These are phyloP conservation scores for Drosophila lini DNA, from an alignment of 1,140 invertebrate species.

Conservation along the genomic window DNA sequence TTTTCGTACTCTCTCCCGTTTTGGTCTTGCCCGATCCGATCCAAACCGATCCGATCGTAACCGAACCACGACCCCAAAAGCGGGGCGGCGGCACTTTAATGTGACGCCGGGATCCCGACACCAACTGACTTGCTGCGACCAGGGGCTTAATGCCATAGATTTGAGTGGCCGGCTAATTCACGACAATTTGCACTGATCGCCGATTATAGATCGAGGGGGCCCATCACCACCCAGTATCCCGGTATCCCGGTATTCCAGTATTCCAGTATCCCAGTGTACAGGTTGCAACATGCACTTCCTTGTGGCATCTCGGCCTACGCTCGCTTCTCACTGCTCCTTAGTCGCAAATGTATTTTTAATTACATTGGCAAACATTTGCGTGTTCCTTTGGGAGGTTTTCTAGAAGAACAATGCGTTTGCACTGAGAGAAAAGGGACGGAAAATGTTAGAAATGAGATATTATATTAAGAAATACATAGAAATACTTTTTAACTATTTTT, in stretches of 20 bases:
- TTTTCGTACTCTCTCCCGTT: constrained; percentile 49
- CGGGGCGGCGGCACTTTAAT: constrained; percentile 53
- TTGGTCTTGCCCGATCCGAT: constrained; percentile 36
- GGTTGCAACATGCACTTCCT: constrained; percentile 44
- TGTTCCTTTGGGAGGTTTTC: constrained; percentile 32
- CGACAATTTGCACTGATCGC: constrained; percentile 74
- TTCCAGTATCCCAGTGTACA: background rate
- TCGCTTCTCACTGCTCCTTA: constrained; percentile 54
- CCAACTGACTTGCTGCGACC: constrained; percentile 20
- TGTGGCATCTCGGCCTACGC: constrained; percentile 44
- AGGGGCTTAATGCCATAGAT: constrained; percentile 65
- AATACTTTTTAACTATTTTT: background rate
- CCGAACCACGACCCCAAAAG: constrained; percentile 27
- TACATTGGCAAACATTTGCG: constrained; percentile 76
- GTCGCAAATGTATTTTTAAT: constrained; percentile 78
- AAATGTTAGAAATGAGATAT: background rate
- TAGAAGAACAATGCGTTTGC: constrained; percentile 49
- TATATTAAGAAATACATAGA: background rate
- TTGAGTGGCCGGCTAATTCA: constrained; percentile 60
- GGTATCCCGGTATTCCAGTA: background rate
- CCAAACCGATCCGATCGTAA: background rate
- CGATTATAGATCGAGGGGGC: constrained; percentile 50
- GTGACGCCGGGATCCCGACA: constrained; percentile 17
- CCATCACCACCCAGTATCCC: constrained; percentile 19
- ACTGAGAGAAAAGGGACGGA: background rate